These are phyloP conservation scores for Sisyra terminalis DNA, from an alignment of 2,888 invertebrate genomes.

Conservation along the genomic window DNA sequence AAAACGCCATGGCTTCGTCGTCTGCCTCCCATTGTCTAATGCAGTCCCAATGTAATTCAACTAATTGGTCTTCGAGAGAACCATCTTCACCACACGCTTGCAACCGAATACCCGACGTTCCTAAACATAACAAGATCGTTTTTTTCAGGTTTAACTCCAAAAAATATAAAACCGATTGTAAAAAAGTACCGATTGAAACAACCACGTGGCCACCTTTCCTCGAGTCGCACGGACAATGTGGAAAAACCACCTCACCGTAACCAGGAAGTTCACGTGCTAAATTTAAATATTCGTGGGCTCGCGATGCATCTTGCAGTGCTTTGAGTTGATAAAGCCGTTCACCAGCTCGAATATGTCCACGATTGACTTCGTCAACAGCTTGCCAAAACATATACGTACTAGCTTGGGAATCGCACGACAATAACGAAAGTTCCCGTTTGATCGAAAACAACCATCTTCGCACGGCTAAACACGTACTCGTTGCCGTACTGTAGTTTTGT, in stretches of 20 bases:
- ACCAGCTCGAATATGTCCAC: constrained; percentile 78
- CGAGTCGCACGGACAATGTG: constrained; percentile 85
- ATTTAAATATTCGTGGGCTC: constrained; percentile 73
- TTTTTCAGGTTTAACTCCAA: neutral
- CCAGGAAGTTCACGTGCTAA: constrained; percentile 76
- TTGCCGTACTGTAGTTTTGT: constrained; percentile 97
- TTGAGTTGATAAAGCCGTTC: constrained; percentile 91
- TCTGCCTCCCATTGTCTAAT: constrained; percentile 78
- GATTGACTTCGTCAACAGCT: constrained; percentile 90
- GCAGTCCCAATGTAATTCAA: constrained; percentile 69
- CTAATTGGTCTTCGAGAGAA: constrained; percentile 56
- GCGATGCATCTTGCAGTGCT: constrained; percentile 79
- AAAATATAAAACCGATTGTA: no score
- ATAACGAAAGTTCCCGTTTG: constrained; percentile 44
- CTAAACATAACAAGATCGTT: constrained; percentile 18
- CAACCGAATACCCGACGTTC: constrained; percentile 50
- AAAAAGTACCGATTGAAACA: constrained; percentile 43
- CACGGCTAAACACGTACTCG: constrained; percentile 81
- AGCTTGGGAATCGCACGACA: constrained; percentile 52
- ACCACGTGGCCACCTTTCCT: constrained; percentile 76
- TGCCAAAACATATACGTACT: constrained; percentile 52
- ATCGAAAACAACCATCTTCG: constrained; percentile 77
- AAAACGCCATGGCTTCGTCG: constrained; percentile 83
- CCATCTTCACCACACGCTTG: constrained; percentile 76
- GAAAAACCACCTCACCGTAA: constrained; percentile 88